A percentile compares a stretch with the other conserved stretches of the same genome.
phyloP scores from a whole-genome alignment of 2,888 invertebrate species.

The Cosmia pyralina region DNA sequence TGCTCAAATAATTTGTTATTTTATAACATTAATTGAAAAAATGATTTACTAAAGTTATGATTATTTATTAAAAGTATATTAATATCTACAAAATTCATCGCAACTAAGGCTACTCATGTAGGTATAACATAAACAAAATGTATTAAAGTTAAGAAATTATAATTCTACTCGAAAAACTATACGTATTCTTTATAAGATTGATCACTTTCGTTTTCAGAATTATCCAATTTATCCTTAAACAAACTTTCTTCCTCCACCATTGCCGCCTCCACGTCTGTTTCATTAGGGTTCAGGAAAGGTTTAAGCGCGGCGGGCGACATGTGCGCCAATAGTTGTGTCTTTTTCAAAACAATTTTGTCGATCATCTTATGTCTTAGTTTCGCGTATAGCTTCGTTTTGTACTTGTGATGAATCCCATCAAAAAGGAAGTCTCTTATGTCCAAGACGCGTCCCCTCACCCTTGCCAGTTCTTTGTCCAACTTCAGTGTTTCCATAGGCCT shows the following conservation, averaged over 20 bases:
- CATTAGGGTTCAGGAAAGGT: slow-evolving; percentile 21
- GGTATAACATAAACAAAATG: too few species aligned
- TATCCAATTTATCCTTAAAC: neutral
- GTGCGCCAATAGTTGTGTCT: rapidly evolving
- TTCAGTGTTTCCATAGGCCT: slow-evolving; percentile 63
- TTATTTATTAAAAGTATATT: neutral
- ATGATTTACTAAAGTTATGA: too few species aligned
- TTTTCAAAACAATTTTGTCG: neutral
- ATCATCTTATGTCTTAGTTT: slow-evolving; percentile 31
- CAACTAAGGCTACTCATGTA: neutral
- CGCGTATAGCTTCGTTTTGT: slow-evolving; percentile 70
- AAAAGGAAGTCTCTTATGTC: slow-evolving; percentile 79
- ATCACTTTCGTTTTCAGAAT: slow-evolving; percentile 3
- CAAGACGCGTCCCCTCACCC: slow-evolving; percentile 70
- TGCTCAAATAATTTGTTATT: neutral
- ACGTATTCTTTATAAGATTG: slow-evolving; percentile 1
- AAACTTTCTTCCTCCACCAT: neutral
- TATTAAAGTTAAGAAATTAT: neutral
- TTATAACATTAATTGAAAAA: too few species aligned
- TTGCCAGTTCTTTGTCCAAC: slow-evolving; percentile 69
- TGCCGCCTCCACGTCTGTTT: rapidly evolving
- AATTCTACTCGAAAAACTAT: neutral
- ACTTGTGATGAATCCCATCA: slow-evolving; percentile 60
- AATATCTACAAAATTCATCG: neutral
- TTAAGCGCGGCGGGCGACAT: rapidly evolving